Percentiles rank a stretch among this genome's conserved stretches.
These are phyloP conservation scores for Dipus sagitta DNA, from an alignment of 2,797 vertebrate genomes.

Conservation along the genomic window DNA sequence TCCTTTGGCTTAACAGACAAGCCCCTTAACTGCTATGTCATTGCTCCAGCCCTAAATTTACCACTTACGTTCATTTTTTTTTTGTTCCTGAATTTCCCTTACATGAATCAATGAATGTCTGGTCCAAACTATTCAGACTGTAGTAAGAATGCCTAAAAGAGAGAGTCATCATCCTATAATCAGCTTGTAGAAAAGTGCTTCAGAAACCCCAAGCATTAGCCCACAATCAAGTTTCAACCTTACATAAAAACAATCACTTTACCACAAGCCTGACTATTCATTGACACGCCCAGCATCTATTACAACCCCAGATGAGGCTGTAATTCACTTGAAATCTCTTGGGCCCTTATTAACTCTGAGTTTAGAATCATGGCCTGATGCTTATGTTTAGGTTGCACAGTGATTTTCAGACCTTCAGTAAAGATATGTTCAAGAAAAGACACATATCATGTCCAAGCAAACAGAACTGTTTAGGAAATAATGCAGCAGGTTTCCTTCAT, in stretches of 20 bases:
- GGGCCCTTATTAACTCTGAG: no score
- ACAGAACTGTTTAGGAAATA: background rate
- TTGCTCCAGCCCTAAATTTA: background rate
- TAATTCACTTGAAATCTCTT: no score
- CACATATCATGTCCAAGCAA: background rate
- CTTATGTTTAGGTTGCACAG: no score
- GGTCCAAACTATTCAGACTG: background rate
- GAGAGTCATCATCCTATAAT: background rate
- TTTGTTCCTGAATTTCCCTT: constrained; percentile 5
- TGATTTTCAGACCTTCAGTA: background rate
- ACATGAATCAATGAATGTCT: background rate
- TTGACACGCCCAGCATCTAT: no score
- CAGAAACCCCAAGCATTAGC: background rate
- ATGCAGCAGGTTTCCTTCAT: background rate
- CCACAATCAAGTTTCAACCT: background rate
- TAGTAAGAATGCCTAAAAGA: constrained; percentile 10
- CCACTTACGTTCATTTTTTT: background rate
- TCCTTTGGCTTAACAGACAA: no score
- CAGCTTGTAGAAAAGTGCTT: constrained; percentile 31
- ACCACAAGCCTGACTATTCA: background rate
- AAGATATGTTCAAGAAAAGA: background rate
- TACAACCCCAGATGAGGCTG: no score
- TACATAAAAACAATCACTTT: constrained; percentile 23
- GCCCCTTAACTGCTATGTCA: no score
- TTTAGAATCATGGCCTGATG: no score